These are phyloP conservation scores for Graptemys geographica DNA, from an alignment of 2,797 vertebrate genomes.

Conservation along the genomic window DNA sequence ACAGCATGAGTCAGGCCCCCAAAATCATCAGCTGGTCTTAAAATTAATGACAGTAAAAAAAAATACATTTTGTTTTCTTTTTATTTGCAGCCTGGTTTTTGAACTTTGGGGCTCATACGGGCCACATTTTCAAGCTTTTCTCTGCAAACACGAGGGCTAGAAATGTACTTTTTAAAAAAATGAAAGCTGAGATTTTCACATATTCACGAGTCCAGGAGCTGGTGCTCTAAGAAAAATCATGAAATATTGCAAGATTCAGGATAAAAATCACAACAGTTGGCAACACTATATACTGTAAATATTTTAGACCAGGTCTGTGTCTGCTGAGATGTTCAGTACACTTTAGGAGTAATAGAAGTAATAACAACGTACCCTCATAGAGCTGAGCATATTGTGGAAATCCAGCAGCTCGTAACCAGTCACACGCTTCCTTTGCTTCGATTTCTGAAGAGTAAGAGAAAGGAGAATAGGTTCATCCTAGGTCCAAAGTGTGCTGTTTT, in stretches of 20 bases:
- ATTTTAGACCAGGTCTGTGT: conserved; percentile 7
- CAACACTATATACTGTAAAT: neutral
- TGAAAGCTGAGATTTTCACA: neutral
- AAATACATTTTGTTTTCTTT: neutral
- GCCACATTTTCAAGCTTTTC: neutral
- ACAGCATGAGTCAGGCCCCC: neutral
- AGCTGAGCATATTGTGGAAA: conserved; percentile 98
- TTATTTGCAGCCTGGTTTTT: neutral
- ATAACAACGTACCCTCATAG: conserved; percentile 89
- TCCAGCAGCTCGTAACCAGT: conserved; percentile 97
- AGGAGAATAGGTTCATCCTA: conserved; percentile 10
- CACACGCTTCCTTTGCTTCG: conserved; percentile 97
- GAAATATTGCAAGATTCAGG: conserved; percentile 13
- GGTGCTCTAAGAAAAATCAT: conserved; percentile 50
- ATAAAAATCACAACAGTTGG: conserved; percentile 5
- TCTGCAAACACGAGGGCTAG: neutral
- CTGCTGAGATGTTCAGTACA: neutral
- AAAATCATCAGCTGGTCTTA: neutral
- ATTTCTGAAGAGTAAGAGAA: conserved; percentile 89
- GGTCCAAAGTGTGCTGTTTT: neutral
- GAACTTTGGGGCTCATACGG: neutral
- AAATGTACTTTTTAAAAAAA: conserved; percentile 14
- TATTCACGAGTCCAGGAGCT: conserved; percentile 43
- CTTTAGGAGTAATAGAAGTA: neutral
- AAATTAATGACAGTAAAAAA: neutral